Evolutionary conservation across 2,888 invertebrate species (phyloP), one percentile per base, ranked within the genome.

Genomic region (Sinodicranocentrus sp.): DNA sequence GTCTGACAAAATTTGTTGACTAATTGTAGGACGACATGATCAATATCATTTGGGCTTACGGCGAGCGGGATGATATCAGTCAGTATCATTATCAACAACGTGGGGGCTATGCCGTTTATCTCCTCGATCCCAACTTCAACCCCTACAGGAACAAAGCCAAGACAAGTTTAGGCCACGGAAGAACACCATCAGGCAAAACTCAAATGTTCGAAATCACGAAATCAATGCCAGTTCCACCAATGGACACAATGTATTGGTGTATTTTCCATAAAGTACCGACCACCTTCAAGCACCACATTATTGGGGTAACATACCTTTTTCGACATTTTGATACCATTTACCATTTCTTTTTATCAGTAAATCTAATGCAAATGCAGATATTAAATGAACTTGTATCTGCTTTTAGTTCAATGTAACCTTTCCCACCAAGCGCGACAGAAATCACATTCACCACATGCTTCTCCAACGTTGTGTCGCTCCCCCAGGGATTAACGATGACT

Each of bases 31-130:
- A 72, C n/a, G 65, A 79, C 19, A 21, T 52, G 1, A n/a, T 72
- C 5, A 23, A 21, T 0, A 39, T 79, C 0, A 72, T 79, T 15
- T 79, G 71, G 71, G 48, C 79, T 15, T 79, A 23, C 21, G 63
- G 71, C 2, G 79, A 79, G 15, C 70, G 70, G n/a, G 44, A 72
- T 15, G 54, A 52, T 19, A n/a, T 15, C 0, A 8, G 70, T 10
- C 67, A 78, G 10, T 84, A 75, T 33, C 84, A 84, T 48, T 43
- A 33, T 13, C 52, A 63, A 44, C 77, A 82, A 57, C 61, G 82
- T 3, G 85, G 85, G 0, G 39, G 8, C 2, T 75, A 44, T n/a
- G 26, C 68, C 0, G 48, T 75, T 5, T 78, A 82, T 17, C 57
- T 85, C 5, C 25, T 85, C 6, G 70, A 73, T 68, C 68, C 82